Conservation (phyloP, 2,797 vertebrate species). For the Neosilurus hyrtlii region DNA sequence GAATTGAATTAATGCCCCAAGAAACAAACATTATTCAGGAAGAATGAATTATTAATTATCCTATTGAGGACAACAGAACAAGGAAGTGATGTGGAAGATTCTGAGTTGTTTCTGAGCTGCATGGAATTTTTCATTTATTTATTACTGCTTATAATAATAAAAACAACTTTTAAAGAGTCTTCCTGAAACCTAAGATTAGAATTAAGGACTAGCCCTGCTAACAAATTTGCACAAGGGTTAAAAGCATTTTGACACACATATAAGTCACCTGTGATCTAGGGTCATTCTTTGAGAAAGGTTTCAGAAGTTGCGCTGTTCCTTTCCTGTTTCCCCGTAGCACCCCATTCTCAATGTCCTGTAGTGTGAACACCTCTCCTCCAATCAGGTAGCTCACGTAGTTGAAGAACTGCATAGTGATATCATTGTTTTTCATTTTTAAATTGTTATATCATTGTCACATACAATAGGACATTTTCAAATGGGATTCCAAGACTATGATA, state of each 20-base stretch:
- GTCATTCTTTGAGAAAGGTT: constrained; percentile 77
- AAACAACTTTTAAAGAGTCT: background rate
- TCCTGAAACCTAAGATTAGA: background rate
- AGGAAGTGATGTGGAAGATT: background rate
- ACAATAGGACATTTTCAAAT: background rate
- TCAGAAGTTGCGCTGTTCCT: constrained; percentile 74
- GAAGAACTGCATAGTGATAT: constrained; percentile 69
- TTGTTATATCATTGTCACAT: background rate
- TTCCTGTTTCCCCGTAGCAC: constrained; percentile 78
- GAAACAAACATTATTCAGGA: background rate
- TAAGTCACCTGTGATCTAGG: constrained; percentile 70
- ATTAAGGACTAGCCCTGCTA: background rate
- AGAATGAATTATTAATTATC: background rate
- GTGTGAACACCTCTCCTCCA: constrained; percentile 78
- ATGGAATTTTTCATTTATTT: background rate
- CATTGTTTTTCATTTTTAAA: background rate
- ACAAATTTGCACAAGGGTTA: background rate
- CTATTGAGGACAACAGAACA: background rate
- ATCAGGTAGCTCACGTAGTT: constrained; percentile 83
- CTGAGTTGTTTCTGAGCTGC: background rate
- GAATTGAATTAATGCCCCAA: no score
- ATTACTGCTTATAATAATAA: background rate
- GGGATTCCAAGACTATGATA: background rate
- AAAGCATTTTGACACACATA: constrained; percentile 6
- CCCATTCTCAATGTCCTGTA: constrained; percentile 81